Base-by-base conservation (phyloP, 35 echinoderm and acorn worm species). In the Antedon bifida region DNA sequence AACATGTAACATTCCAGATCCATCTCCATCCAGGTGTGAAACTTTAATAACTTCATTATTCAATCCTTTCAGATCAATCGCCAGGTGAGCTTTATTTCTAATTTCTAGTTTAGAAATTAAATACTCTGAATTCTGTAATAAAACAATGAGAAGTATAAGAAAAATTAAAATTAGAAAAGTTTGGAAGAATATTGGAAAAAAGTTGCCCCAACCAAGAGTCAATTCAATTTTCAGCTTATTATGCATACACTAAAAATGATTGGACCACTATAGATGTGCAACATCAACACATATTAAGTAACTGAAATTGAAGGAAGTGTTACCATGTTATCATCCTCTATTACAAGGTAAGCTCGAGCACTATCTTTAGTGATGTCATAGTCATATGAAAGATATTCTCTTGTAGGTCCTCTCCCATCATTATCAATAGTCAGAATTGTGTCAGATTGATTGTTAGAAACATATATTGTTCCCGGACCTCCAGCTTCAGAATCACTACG, bases 391-490 rank as follows among this genome's bases (percentile, higher is more conserved):
- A 90, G 82, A 79, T 85, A 88, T 30, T 84, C 74, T 3, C 31
- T 30, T 21, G 56, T 74, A 0, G 92, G 88, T 30, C 78, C 42
- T n/a, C 83, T 76, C 11, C 86, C 87, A 42, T 84, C 34, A 45
- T 96, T 96, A 42, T 85, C 36, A 36, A 96, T 74, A 31, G 85
- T 74, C 19, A 96, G 86, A 0, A 78, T 75, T 45, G 88, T 87
- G 16, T 88, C 33, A 3, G 85, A 85, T 36, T 73, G 77, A 34
- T 88, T 88, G 26, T 84, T 81, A 33, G 88, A 83, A 44, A 87
- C 80, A 81, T 90, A 96, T n/a, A 96, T 86, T 31, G 92, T 96
- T 21, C 92, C 88, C 7, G 88, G 81, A 26, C 85, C 88, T 17
- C 92, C 89, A 33, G 74, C 26, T 55, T 91, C 92, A 26, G 16